Evolutionary conservation across 1,140 invertebrate genomes (phyloP), one percentile per base, ranked within the genome.

Genomic region (Zaprionus gabonicus): DNA sequence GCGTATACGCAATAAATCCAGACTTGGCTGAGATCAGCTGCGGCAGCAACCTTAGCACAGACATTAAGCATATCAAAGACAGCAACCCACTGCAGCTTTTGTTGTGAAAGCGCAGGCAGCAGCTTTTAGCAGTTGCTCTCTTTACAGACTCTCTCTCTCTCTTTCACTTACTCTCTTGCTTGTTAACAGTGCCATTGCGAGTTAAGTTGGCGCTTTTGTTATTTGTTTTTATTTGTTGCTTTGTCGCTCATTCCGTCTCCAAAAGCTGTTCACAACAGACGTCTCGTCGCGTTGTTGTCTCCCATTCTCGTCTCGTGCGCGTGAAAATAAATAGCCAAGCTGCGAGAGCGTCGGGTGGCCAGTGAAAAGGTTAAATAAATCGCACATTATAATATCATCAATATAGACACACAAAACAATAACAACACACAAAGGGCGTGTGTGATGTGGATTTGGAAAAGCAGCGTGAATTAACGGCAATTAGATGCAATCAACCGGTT

Each of bases 221-320:
- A 70, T 53, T 76, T 71, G 59, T 71, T 76, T 71, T 76, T 69
- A 62, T 69, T 74, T 56, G 65, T 74, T 69, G 71, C 65, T 62
- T 68, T 74, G 36, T 36, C 58, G 36, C 57, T 70, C 63, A 76
- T 76, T 76, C 68, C 56, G 7, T 25, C 57, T 55, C 31, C 7
- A 65, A 76, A 76, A 76, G 60, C 73, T 76, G 73, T 71, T 41
- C 68, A 10, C 28, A 76, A 28, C 73, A 46, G 68, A 71, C 73
- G 73, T 65, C 23, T 23, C 23, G 23, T 23, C 23, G 23, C 23
- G 23, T 23, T 1, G 23, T 23, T 23, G 23, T 23, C 56, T 69
- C 20, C 20, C n/a, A 27, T 60, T 63, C 5, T 70, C 55, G 68
- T 62, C 20, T 53, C 13, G 31, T 41, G 70, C 41, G 44, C 66